phyloP scores from a whole-genome alignment of 2,888 invertebrate species.

The Deroplatys truncata region DNA sequence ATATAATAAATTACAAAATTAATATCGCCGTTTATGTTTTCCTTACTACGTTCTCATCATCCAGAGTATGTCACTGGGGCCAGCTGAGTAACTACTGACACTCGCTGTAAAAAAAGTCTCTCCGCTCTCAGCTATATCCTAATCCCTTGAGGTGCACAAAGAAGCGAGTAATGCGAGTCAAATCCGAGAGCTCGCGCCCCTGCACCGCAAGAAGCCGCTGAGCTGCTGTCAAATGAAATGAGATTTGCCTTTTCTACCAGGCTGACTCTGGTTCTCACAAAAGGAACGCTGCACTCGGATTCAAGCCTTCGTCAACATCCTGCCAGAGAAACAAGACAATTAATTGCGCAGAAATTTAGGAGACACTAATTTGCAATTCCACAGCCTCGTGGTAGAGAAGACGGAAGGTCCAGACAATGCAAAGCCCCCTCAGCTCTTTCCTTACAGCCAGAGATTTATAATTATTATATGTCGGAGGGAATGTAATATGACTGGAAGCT shows the following conservation, averaged over 20 bases:
- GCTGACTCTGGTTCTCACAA: background rate
- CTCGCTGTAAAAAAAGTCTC: background rate
- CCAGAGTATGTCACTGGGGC: too few relatives aligned
- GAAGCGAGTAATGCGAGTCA: background rate
- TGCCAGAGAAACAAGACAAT: background rate
- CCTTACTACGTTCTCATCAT: too few relatives aligned
- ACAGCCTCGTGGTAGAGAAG: background rate
- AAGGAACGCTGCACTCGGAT: background rate
- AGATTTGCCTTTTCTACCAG: background rate
- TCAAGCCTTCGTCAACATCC: background rate
- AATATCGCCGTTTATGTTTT: too few relatives aligned
- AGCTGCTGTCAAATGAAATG: background rate
- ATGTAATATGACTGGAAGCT: too few relatives aligned
- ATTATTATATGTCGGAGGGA: background rate
- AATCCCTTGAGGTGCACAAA: background rate
- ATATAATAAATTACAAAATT: too few relatives aligned
- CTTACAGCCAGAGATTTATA: background rate
- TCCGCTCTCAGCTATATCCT: background rate
- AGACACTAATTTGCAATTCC: background rate
- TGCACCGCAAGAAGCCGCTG: background rate
- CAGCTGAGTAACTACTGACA: too few relatives aligned
- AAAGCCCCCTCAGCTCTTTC: background rate
- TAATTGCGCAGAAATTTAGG: background rate
- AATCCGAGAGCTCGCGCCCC: background rate
- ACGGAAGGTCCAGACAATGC: background rate